These are phyloP conservation scores for Sinocyclocheilus anshuiensis DNA, from an alignment of 2,113 vertebrate species.

Conservation along the genomic window DNA sequence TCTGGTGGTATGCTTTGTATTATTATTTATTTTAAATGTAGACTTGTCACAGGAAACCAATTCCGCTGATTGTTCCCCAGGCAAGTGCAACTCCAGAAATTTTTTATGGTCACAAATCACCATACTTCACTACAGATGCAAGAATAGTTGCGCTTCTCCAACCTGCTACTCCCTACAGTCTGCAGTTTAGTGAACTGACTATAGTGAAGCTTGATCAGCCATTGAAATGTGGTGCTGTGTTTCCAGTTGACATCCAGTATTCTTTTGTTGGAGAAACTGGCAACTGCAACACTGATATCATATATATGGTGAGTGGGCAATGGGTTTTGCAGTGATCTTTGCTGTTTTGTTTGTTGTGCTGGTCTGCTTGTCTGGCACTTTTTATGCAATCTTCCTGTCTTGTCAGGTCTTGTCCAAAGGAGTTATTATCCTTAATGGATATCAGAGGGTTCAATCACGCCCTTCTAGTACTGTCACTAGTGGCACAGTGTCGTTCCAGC, in stretches of 20 bases:
- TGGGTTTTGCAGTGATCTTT: neutral
- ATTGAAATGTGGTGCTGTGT: slow-evolving; percentile 58
- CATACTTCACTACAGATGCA: neutral
- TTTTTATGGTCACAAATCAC: rapidly evolving
- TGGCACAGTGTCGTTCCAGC: slow-evolving; percentile 71
- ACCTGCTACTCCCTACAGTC: slow-evolving; percentile 26
- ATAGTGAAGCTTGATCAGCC: slow-evolving; percentile 50
- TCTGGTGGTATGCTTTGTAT: slow-evolving; percentile 21
- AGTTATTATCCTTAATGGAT: slow-evolving; percentile 70
- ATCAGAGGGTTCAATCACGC: slow-evolving; percentile 59
- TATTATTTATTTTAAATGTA: neutral
- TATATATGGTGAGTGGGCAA: slow-evolving; percentile 66
- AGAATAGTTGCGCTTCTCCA: neutral
- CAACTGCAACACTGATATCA: slow-evolving; percentile 45
- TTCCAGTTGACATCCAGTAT: slow-evolving; percentile 61
- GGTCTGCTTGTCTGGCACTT: neutral
- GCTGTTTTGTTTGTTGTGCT: neutral
- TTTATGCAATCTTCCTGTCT: slow-evolving; percentile 27
- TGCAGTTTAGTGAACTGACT: slow-evolving; percentile 61
- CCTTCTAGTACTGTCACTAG: slow-evolving; percentile 58
- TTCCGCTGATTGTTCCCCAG: slow-evolving; percentile 51
- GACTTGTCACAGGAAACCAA: neutral
- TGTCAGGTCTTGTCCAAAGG: slow-evolving; percentile 77
- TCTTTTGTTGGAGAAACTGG: slow-evolving; percentile 62
- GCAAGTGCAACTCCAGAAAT: neutral